Evolutionary conservation across 2,888 invertebrate species (phyloP).

Genomic region (Calephelis perditalis): DNA sequence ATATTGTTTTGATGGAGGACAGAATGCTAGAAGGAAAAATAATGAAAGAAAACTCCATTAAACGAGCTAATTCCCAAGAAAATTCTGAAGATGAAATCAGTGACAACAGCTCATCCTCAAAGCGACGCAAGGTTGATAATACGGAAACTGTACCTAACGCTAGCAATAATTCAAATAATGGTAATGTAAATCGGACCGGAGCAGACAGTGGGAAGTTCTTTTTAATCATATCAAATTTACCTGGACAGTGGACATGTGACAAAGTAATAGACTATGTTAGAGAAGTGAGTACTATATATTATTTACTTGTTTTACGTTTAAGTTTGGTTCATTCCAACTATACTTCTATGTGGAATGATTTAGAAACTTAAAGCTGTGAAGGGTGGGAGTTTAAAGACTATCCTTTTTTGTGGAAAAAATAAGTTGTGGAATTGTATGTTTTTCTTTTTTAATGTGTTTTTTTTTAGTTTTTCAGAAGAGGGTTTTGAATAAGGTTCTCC

Average conservation of each 20-base stretch:
- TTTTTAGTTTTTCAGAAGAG: too few relatives aligned
- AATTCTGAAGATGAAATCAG: conserved; percentile 10
- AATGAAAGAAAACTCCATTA: not conserved
- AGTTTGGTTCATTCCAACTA: too few relatives aligned
- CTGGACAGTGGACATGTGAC: conserved; percentile 26
- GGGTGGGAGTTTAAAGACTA: too few relatives aligned
- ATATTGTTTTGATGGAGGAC: not conserved
- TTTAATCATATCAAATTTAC: conserved; percentile 23
- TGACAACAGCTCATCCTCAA: conserved; percentile 5
- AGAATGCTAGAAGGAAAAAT: not conserved
- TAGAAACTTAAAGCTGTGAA: too few relatives aligned
- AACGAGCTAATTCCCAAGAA: not conserved
- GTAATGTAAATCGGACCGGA: not conserved
- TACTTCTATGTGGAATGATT: too few relatives aligned
- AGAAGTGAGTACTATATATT: conserved; percentile 19
- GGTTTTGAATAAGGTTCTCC: too few relatives aligned
- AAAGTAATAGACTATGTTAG: conserved; percentile 27
- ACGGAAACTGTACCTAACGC: not conserved
- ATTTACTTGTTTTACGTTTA: too few relatives aligned
- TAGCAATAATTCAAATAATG: conserved; percentile 5
- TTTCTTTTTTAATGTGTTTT: too few relatives aligned
- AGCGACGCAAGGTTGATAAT: not conserved
- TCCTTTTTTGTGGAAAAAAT: too few relatives aligned
- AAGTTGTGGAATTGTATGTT: too few relatives aligned
- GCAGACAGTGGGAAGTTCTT: conserved; percentile 12